Percentiles rank a stretch among this genome's conserved stretches.
These are phyloP conservation scores for Trichoplusia ni DNA, from an alignment of 1,140 invertebrate genomes.

Conservation along the genomic window DNA sequence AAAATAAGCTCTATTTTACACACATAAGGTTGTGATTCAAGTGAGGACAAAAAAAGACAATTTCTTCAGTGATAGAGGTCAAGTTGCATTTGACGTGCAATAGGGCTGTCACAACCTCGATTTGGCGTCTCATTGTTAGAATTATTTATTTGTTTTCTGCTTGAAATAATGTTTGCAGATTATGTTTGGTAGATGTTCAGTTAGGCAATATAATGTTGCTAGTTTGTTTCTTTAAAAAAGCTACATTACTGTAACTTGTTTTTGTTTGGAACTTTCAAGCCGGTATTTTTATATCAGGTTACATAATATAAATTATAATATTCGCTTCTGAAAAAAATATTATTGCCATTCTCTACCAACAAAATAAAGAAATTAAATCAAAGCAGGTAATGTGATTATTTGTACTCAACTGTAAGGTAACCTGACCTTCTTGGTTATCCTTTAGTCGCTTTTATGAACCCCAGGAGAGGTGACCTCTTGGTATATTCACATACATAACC, in stretches of 20 bases:
- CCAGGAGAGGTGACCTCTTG: background rate
- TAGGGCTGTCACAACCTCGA: constrained; percentile 49
- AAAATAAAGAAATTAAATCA: background rate
- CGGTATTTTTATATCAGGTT: no score
- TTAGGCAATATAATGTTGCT: no score
- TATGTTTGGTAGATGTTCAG: constrained; percentile 30
- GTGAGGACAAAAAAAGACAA: background rate
- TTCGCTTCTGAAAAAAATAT: no score
- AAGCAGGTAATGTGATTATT: background rate
- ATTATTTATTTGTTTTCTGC: constrained; percentile 68
- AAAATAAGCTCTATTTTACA: background rate
- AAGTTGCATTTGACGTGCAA: constrained; percentile 50
- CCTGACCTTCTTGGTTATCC: background rate
- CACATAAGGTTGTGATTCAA: background rate
- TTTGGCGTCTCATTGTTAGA: constrained; percentile 58
- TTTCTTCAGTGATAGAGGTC: constrained; percentile 35
- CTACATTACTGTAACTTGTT: no score
- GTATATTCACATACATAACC: background rate
- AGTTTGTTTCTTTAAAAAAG: no score
- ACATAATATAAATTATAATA: no score
- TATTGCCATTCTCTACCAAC: no score
- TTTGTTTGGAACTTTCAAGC: no score
- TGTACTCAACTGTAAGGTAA: background rate
- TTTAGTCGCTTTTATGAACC: background rate
- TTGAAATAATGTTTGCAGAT: constrained; percentile 44